Evolutionary conservation across 1,140 invertebrate species (phyloP).

Genomic region (Fopius arisanus): DNA sequence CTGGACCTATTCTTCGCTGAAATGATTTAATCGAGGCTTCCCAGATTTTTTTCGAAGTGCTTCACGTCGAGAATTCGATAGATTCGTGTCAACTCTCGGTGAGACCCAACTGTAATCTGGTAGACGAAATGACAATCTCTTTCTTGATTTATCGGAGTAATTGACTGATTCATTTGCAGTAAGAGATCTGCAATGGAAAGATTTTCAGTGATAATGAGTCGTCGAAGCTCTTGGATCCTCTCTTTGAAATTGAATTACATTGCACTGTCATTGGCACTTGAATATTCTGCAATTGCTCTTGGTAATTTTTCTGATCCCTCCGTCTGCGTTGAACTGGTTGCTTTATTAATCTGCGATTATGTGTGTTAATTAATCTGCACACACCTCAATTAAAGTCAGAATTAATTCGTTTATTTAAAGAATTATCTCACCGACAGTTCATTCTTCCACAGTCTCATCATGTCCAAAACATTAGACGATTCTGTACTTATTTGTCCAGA

Average conservation of each 20-base stretch:
- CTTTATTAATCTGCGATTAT: not conserved
- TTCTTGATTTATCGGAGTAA: not conserved
- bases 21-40: not conserved
- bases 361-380: not conserved
- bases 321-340: not conserved
- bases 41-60: conserved; percentile 13
- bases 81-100: conserved; percentile 32
- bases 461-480: conserved; percentile 29
- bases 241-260: not conserved
- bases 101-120: conserved; percentile 33
- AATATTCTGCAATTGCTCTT: not conserved
- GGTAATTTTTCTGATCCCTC: not conserved
- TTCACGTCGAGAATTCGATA: conserved; percentile 22
- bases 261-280: not conserved
- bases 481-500: not conserved
- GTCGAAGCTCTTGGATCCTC: too few species aligned
- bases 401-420: not conserved
- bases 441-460: conserved; percentile 34
- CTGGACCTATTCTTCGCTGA: not conserved
- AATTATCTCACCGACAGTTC: conserved; percentile 32
- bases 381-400: not conserved
- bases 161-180: conserved; percentile 6
- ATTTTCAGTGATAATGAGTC: not conserved
- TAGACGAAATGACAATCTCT: conserved; percentile 8
- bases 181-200: not conserved